phyloP scores from a whole-genome alignment of 2,797 vertebrate species.

The Melanotaenia pygmaea region DNA sequence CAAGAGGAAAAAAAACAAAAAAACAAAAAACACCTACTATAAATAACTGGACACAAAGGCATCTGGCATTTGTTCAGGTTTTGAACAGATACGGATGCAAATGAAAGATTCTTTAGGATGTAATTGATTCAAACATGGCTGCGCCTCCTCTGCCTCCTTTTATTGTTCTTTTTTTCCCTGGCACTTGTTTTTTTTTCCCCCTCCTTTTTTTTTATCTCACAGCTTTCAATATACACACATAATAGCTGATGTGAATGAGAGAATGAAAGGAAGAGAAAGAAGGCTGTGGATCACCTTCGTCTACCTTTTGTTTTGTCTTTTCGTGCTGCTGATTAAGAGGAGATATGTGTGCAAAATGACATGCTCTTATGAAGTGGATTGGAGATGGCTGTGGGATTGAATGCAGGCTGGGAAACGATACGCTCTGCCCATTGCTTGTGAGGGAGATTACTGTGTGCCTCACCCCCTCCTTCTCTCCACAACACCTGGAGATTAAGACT shows the following conservation, averaged over 20 bases:
- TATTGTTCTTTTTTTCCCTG: constrained; percentile 72
- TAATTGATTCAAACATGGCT: constrained; percentile 86
- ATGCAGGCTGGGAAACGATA: constrained; percentile 39
- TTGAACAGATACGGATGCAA: constrained; percentile 84
- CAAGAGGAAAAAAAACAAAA: constrained; percentile 73
- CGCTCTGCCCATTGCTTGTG: constrained; percentile 52
- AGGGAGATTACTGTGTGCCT: constrained; percentile 58
- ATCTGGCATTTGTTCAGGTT: constrained; percentile 93
- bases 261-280: constrained; percentile 61
- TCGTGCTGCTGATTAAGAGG: constrained; percentile 36
- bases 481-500: constrained; percentile 73
- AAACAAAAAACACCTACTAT: constrained; percentile 79
- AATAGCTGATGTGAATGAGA: constrained; percentile 83
- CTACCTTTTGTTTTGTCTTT: constrained; percentile 75
- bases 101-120: constrained; percentile 87
- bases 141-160: constrained; percentile 74
- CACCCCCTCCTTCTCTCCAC: constrained; percentile 30
- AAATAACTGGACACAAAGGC: constrained; percentile 97
- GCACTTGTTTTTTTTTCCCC: constrained; percentile 61
- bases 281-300: constrained; percentile 64
- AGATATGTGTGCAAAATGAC: constrained; percentile 58
- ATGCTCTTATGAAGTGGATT: constrained; percentile 68
- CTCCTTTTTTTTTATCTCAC: constrained; percentile 74
- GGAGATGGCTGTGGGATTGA: constrained; percentile 62
- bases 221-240: constrained; percentile 81